A percentile compares a stretch with the other conserved stretches of the same genome.
Evolutionary conservation across 2,113 vertebrate species (phyloP).

Genomic region (Odontophorus gujanensis): DNA sequence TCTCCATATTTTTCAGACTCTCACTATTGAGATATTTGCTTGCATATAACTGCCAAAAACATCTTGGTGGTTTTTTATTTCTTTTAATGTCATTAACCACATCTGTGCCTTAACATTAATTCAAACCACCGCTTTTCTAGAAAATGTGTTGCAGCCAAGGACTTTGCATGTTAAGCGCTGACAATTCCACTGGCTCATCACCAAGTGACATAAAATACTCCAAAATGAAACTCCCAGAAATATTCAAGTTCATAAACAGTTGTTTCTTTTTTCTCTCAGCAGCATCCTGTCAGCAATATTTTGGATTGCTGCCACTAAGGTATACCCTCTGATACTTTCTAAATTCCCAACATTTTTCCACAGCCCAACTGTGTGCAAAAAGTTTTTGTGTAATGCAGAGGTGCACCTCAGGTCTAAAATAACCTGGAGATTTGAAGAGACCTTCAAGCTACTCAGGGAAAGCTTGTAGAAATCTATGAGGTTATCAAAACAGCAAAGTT

Average conservation of each 20-base stretch:
- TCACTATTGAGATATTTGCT: not conserved
- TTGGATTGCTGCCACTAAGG: not conserved
- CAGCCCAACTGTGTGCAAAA: not conserved
- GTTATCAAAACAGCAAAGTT: not conserved
- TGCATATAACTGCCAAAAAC: not conserved
- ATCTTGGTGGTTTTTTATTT: not conserved
- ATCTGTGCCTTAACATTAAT: not conserved
- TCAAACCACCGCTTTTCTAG: not conserved
- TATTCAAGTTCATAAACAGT: not conserved
- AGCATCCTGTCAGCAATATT: not conserved
- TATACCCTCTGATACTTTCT: not conserved
- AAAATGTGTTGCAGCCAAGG: not conserved
- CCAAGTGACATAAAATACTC: not conserved
- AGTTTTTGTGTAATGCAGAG: not conserved
- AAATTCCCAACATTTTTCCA: not conserved
- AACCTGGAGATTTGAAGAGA: not conserved
- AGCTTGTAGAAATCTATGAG: not conserved
- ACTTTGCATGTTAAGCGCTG: not conserved
- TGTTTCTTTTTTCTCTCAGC: not conserved
- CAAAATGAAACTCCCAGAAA: not conserved
- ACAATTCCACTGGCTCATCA: not conserved
- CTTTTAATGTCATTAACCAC: accelerated
- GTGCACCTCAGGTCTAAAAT: not conserved
- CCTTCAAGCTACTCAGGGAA: not conserved
- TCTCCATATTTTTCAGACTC: not conserved